phyloP scores from a whole-genome alignment of 2,113 vertebrate genomes.

The rabbit (Oryctolagus cuniculus) region mOryCun1.1 NC_091434.1:143052001-143052500 shows the following conservation, averaged over 20 bases:
- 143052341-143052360: no score
- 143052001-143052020: background rate
- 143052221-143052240: background rate
- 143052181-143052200: background rate
- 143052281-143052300: no score
- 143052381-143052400: no score
- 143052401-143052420: no score
- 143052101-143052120: slow-evolving; percentile 15
- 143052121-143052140: slow-evolving; percentile 4
- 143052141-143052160: background rate
- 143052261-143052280: slow-evolving; percentile 27
- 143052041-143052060: background rate
- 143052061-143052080: background rate
- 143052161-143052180: background rate
- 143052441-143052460: no score
- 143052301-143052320: no score
- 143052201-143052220: background rate
- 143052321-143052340: no score
- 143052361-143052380: no score
- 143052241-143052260: background rate
- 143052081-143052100: background rate
- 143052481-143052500: background rate
- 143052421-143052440: no score
- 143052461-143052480: no score
- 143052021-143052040: background rate